Conservation (phyloP, 2,888 invertebrate genomes). For the Trichogramma evanescens region DNA sequence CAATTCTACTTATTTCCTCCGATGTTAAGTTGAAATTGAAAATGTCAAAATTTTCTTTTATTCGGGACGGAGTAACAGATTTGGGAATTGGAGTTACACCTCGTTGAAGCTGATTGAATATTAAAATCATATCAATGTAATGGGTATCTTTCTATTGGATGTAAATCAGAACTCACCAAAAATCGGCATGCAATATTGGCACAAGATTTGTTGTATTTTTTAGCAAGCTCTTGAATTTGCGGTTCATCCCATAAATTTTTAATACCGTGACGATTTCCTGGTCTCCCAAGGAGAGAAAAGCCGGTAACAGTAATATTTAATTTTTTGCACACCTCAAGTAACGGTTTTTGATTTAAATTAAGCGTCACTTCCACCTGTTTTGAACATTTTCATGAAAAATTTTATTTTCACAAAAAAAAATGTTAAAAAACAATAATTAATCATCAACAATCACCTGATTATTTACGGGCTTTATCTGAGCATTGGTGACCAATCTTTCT, state of each 20-base stretch:
- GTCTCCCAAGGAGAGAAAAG: slow-evolving; percentile 10
- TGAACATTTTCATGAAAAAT: slow-evolving; percentile 47
- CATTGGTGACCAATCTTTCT: slow-evolving; percentile 54
- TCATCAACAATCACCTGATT: slow-evolving; percentile 50
- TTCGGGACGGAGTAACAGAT: slow-evolving; percentile 55
- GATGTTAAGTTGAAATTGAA: slow-evolving; percentile 56
- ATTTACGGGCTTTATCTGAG: slow-evolving; percentile 55
- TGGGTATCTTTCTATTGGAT: not conserved
- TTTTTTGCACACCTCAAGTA: slow-evolving; percentile 60
- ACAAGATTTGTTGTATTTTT: slow-evolving; percentile 55
- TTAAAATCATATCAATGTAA: slow-evolving; percentile 6
- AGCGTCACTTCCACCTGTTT: slow-evolving; percentile 72
- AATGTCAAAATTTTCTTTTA: slow-evolving; percentile 59
- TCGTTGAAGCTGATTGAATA: slow-evolving; percentile 28
- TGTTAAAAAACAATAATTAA: slow-evolving; percentile 30
- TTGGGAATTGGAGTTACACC: slow-evolving; percentile 59
- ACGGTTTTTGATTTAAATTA: slow-evolving; percentile 61
- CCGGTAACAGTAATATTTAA: slow-evolving; percentile 32
- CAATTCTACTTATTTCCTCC: slow-evolving; percentile 49
- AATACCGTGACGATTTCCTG: slow-evolving; percentile 4
- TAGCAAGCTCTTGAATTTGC: slow-evolving; percentile 52
- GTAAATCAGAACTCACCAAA: not conserved
- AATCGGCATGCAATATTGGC: not conserved
- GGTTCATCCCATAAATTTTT: slow-evolving; percentile 44
- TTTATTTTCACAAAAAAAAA: not conserved